Base-by-base conservation (phyloP, 1,140 invertebrate genomes). In the Achroia grisella region DNA sequence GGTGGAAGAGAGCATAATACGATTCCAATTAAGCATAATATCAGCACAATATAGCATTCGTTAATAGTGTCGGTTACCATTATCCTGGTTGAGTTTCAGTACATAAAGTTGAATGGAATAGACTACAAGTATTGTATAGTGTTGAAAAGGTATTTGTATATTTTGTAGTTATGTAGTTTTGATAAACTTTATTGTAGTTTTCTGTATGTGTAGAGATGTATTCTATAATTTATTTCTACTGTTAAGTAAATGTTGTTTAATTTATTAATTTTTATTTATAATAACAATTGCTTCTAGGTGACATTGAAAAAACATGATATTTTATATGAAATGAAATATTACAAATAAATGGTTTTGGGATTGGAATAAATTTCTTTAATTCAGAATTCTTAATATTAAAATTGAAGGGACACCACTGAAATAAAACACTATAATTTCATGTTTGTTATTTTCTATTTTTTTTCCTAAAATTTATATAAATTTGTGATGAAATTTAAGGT, bases 391-490 rank as follows among this genome's bases (percentile, higher is more conserved):
- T 28, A 29, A 17, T 35, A 39, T 39, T 17, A 12, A 39, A 2
- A 27, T 39, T 2, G 17, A 3, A 23, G 17, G 17, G 17, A 23
- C 17, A 23, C 6, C 6, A 23, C 2, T 6, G 17, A 23, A 23
- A 70, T 62, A 60, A 77, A 50, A 55, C 57, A 49, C 17, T 23
- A 6, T 6, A 47, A 37, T 27, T n/a, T 53, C 17, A 56, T 56
- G 53, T 74, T 76, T 58, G 52, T 71, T 63, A 62, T 75, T 80
- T 75, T 77, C 61, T 82, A 79, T 75, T 72, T 55, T 62, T 72
- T 68, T 71, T 72, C 73, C 78, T 79, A 78, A 59, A 71, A 65
- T 73, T 71, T 76, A 80, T 58, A 70, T 59, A 76, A 23, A 71
- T 74, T 77, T 71, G 71, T 60, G 68, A 60, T 48, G 57, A 69